A percentile compares a stretch with the other conserved stretches of the same genome.
Conservation (phyloP, 2,113 vertebrate genomes). For the Phodopus roborovskii region DNA sequence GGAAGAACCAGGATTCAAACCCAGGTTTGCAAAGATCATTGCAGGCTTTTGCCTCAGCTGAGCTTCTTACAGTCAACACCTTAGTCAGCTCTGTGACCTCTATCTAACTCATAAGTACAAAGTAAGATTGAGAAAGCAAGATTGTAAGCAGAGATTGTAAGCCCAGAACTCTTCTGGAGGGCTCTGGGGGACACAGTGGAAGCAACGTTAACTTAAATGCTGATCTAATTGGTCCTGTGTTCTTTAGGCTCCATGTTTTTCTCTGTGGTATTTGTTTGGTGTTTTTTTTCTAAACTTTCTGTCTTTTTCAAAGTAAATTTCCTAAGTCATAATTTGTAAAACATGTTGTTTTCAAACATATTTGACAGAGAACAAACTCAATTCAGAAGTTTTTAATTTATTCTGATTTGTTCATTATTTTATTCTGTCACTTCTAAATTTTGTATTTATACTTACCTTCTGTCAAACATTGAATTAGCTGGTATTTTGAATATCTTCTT, state of each 20-base stretch:
- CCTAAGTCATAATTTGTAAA: background rate
- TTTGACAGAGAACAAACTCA: background rate
- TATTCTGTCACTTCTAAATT: background rate
- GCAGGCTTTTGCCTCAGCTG: no score
- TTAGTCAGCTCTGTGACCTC: background rate
- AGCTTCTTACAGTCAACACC: background rate
- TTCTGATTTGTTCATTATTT: background rate
- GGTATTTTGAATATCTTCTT: background rate
- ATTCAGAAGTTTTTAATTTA: background rate
- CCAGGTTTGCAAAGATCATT: background rate
- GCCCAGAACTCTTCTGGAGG: background rate
- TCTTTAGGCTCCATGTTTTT: background rate
- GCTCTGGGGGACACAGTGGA: background rate
- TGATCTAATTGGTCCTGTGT: background rate
- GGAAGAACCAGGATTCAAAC: background rate
- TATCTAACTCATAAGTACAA: background rate
- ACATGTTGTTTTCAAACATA: background rate
- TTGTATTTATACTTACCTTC: background rate
- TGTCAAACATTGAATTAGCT: background rate
- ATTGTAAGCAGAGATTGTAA: background rate
- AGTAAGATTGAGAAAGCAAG: background rate
- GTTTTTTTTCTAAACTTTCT: background rate
- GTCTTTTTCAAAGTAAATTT: background rate
- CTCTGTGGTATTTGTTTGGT: background rate
- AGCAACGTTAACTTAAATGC: background rate